Conservation (phyloP, 2,797 vertebrate species). For the Pangasius krempfi region DNA sequence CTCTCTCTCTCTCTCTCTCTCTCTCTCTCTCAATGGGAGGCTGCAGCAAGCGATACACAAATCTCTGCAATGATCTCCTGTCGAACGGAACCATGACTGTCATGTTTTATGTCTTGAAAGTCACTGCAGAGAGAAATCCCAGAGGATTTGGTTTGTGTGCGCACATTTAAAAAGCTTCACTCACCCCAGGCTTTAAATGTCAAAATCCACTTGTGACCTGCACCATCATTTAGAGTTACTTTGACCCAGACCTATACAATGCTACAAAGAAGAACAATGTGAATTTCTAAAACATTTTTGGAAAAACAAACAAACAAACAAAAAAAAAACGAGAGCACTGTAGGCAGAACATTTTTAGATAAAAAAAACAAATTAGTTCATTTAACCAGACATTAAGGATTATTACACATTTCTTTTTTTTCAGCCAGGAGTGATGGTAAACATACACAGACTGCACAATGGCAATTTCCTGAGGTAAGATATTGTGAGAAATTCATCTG, state of each 20-base stretch:
- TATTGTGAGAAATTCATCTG: conserved; percentile 4
- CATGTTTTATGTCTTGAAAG: neutral
- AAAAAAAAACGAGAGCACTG: no score
- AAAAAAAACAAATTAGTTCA: neutral
- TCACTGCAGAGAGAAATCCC: neutral
- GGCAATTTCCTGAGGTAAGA: conserved; percentile 11
- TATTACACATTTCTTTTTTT: neutral
- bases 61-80: neutral
- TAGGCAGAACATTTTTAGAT: neutral
- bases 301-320: rapidly evolving
- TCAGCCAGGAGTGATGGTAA: neutral
- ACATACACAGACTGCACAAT: neutral
- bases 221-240: neutral
- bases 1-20: neutral
- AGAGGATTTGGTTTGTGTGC: neutral
- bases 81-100: neutral
- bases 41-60: neutral
- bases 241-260: neutral
- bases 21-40: neutral
- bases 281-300: neutral
- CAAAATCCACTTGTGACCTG: neutral
- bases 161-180: neutral
- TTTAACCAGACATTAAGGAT: neutral
- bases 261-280: neutral
- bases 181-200: neutral